Conservation (phyloP, 1,140 invertebrate species). For the Cydia fagiglandana region DNA sequence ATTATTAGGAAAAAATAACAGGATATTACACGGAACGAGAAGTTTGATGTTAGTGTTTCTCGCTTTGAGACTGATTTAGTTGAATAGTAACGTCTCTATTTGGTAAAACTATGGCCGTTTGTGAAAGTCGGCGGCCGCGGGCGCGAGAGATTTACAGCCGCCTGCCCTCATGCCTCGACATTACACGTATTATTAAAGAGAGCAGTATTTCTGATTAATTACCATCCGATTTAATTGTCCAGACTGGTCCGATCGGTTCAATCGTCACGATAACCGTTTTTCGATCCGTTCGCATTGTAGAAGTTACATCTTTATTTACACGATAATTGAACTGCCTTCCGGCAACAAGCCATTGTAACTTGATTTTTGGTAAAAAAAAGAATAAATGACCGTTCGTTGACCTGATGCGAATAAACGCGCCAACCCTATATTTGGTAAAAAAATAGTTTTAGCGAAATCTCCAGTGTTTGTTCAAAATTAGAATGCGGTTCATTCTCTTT, state of each 20-base stretch:
- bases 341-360: slow-evolving; percentile 40
- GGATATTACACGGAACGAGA: slow-evolving; percentile 69
- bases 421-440: slow-evolving; percentile 56
- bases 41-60: slow-evolving; percentile 67
- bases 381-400: slow-evolving; percentile 53
- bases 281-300: slow-evolving; percentile 58
- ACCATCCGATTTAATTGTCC: slow-evolving; percentile 60
- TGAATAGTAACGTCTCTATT: slow-evolving; percentile 75
- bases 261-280: slow-evolving; percentile 50
- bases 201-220: slow-evolving; percentile 67
- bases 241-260: slow-evolving; percentile 53
- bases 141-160: slow-evolving; percentile 66
- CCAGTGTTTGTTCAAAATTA: slow-evolving; percentile 76
- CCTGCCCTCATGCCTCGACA: slow-evolving; percentile 57
- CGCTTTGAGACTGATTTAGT: slow-evolving; percentile 54
- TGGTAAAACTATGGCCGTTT: slow-evolving; percentile 56
- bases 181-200: slow-evolving; percentile 71
- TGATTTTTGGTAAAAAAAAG: slow-evolving; percentile 63
- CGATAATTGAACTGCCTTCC: slow-evolving; percentile 8
- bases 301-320: slow-evolving; percentile 63
- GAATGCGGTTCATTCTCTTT: slow-evolving; percentile 73
- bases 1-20: slow-evolving; percentile 79
- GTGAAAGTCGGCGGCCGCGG: slow-evolving; percentile 67
- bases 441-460: slow-evolving; percentile 68
- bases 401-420: slow-evolving; percentile 50